Evolutionary conservation across 2,797 vertebrate species (phyloP), one percentile per base, ranked within the genome.

Genomic region (Garrulus glandarius): DNA sequence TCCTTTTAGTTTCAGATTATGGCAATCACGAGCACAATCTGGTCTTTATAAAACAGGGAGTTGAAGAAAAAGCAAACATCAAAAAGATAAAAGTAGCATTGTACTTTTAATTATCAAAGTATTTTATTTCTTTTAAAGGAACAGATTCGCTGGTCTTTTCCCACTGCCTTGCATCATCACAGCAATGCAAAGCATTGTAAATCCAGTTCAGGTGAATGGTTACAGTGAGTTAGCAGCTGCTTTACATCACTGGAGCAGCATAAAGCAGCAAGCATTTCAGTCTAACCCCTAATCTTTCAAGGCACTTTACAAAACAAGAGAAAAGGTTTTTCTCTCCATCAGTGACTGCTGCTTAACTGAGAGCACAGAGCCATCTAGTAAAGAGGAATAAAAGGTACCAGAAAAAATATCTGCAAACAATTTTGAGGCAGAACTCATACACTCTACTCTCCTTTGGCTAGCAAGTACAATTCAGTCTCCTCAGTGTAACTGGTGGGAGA

Each of bases 41-140:
- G 63, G 36, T 84, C 79, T 85, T 89, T 81, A 87, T 80, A 94
- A 95, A 95, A 84, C 36, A 92, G 39, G 29, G 60, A 94, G 50
- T 32, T 74, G 65, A 93, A 91, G 36, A 57, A 79, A 90, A 84
- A 85, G 22, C 29, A 92, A 92, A 89, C 46, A 82, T 87, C 82
- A 91, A 89, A 69, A 82, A 89, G 84, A 91, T 89, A 83, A 92
- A 96, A 95, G 69, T 47, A 85, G 27, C 53, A 87, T 52, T 94
- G 84, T 92, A 94, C 61, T 81, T 87, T 52, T 72, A 95, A 94
- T 95, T 95, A 91, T 65, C 36, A 50, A 90, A 92, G 61, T 85
- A 75, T 61, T 92, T 92, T 80, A 67, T 91, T 91, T 92, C 46
- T 87, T 81, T 78, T 89, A 92, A 89, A 91, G 36, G n/a, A 65